A percentile compares a stretch with the other conserved stretches of the same genome.
These are phyloP conservation scores for Pogonocherus hispidulus DNA, from an alignment of 2,888 invertebrate genomes.

Conservation along the genomic window DNA sequence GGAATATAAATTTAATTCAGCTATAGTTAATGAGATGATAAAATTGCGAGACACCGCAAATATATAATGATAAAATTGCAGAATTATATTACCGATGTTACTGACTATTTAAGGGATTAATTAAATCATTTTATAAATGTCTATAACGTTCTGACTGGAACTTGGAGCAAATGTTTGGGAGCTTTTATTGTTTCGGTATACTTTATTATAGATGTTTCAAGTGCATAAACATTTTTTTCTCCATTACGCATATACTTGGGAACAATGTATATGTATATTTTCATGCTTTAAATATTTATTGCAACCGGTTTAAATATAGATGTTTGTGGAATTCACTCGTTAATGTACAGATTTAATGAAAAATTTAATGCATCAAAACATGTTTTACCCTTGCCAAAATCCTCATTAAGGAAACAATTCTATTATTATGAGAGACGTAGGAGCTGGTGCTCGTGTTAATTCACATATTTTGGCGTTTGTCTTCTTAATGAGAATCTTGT, in stretches of 20 bases:
- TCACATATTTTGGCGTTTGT: slow-evolving; percentile 56
- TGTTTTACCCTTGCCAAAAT: background rate
- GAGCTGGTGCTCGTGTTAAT: background rate
- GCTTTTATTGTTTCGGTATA: too few species aligned
- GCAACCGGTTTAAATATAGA: too few species aligned
- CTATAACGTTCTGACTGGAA: too few species aligned
- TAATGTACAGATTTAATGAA: background rate
- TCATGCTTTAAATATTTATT: too few species aligned
- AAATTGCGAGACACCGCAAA: background rate
- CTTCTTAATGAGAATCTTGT: slow-evolving; percentile 61
- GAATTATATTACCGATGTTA: background rate
- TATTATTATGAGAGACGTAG: background rate
- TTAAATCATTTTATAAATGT: too few species aligned
- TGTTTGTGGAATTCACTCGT: too few species aligned
- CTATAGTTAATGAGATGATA: background rate
- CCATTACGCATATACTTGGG: too few species aligned
- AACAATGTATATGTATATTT: too few species aligned
- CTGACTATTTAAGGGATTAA: background rate
- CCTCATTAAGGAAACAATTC: slow-evolving; percentile 12
- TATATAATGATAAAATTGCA: background rate
- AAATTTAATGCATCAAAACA: background rate
- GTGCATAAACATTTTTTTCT: too few species aligned
- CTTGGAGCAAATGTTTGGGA: too few species aligned
- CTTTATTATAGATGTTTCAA: too few species aligned
- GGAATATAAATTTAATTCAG: background rate